Base-by-base conservation (phyloP, 2,113 vertebrate species). In the Scartelaos histophorus region DNA sequence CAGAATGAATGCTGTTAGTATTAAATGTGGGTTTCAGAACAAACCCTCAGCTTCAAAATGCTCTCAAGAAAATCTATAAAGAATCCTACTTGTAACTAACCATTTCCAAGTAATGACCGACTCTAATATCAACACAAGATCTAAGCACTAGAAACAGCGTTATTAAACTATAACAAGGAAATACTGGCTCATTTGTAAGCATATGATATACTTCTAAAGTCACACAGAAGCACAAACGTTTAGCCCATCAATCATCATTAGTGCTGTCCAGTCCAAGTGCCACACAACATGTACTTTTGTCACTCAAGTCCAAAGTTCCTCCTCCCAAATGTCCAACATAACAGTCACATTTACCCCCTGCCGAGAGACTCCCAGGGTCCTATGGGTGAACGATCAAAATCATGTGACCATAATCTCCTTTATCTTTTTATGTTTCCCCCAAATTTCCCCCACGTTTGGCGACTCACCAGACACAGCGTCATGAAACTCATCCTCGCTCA, bases 401-500 rank as follows among this genome's bases (percentile, higher is more conserved):
- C 53, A 74, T 1, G 62, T 76, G 79, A 85, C 70, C 12, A 56
- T 54, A 61, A 78, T 82, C 61, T 38, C 51, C 19, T 9, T 54
- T 1, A 54, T 54, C 51, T 54, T 9, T 10, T 54, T 19, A 54
- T 54, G n/a, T 21, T n/a, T 2, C 51, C 51, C 51, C 7, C n/a
- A 54, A 21, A 2, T 54, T 21, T 11, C 19, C 6, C 19, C 19
- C 19, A 17, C 13, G 7, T 25, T 25, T 58, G 22, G 24, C 22
- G 1, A 87, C 93, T 90, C 90, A 99, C 97, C 96, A 93, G 97
- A 98, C 72, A 98, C 78, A 0, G 96, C 97, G 86, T 98, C 97
- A 82, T 98, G 95, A 93, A 98, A 99, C 79, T 98, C 95, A 83
- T 98, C 97, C 71, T 98, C 97, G 16, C 97, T 98, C 78, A 97